Evolutionary conservation across 1,140 invertebrate species (phyloP).

Genomic region (Manduca sexta): DNA sequence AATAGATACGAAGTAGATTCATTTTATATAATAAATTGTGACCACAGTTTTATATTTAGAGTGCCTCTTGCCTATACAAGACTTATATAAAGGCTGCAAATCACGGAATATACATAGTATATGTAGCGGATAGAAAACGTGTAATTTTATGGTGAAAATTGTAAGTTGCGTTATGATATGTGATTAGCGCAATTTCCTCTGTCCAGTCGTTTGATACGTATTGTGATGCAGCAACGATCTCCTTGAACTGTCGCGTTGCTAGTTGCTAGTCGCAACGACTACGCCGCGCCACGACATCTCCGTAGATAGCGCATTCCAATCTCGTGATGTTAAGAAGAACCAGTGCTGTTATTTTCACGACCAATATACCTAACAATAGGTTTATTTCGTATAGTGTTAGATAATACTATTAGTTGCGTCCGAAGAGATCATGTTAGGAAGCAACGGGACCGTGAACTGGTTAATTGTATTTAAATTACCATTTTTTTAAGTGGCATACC

Average conservation of each 20-base stretch:
- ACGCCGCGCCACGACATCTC: conserved; percentile 21
- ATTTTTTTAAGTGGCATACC: conserved; percentile 69
- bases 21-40: conserved; percentile 70
- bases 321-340: conserved; percentile 35
- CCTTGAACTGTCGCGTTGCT: too few species aligned
- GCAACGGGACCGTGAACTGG: conserved; percentile 20
- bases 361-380: conserved; percentile 54
- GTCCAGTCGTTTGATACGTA: conserved; percentile 2
- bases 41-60: conserved; percentile 75
- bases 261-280: too few species aligned
- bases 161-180: conserved; percentile 73
- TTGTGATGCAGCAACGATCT: background rate
- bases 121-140: conserved; percentile 69
- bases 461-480: conserved; percentile 53
- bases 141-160: conserved; percentile 72
- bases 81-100: conserved; percentile 75
- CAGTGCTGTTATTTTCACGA: conserved; percentile 50
- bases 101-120: conserved; percentile 72
- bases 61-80: conserved; percentile 75
- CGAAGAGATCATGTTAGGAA: conserved; percentile 15
- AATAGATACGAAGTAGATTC: conserved; percentile 62
- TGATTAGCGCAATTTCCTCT: conserved; percentile 34
- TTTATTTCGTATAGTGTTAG: conserved; percentile 48
- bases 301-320: conserved; percentile 65
- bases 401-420: conserved; percentile 47